phyloP scores from a whole-genome alignment of 2,113 vertebrate genomes.

The Todiramphus saurophagus region DNA sequence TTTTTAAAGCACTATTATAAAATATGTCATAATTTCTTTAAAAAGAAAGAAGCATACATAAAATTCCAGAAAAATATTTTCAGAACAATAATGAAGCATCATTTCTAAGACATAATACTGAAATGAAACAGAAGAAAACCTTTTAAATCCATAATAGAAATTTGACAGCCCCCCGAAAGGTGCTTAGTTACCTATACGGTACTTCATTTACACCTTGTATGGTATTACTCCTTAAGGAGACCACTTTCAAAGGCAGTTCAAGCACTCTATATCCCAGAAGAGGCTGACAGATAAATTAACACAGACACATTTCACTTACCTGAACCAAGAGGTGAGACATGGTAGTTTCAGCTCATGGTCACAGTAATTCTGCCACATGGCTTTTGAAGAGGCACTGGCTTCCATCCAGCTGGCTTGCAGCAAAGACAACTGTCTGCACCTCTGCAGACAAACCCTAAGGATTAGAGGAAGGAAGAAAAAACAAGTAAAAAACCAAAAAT shows the following conservation, averaged over 20 bases:
- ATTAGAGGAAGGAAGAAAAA: accelerated
- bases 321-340: not conserved
- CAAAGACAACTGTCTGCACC: not conserved
- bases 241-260: not conserved
- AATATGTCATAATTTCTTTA: not conserved
- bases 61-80: not conserved
- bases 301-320: not conserved
- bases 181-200: not conserved
- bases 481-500: not conserved
- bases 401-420: not conserved
- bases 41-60: not conserved
- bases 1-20: not conserved
- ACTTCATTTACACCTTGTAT: not conserved
- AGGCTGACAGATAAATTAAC: not conserved
- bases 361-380: not conserved
- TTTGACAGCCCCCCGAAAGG: not conserved
- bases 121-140: not conserved
- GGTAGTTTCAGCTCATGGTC: not conserved
- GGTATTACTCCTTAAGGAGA: not conserved
- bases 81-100: accelerated
- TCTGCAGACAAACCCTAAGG: not conserved
- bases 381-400: not conserved
- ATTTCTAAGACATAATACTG: not conserved
- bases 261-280: not conserved
- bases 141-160: not conserved